Evolutionary conservation across 1,140 invertebrate genomes (phyloP).

Genomic region (Drosophila lowei): DNA sequence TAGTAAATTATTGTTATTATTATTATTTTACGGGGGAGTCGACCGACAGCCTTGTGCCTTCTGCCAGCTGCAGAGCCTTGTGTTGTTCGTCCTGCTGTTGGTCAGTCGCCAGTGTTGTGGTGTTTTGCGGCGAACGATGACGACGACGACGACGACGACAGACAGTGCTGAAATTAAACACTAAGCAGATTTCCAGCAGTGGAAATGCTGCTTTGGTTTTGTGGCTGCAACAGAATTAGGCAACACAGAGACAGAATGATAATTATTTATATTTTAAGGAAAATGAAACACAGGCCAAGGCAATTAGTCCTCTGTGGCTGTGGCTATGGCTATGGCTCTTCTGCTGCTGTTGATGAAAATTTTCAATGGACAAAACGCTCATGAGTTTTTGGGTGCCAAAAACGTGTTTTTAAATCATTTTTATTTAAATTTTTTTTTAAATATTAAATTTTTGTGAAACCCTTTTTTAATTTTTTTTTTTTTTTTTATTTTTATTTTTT

Average conservation of each 20-base stretch:
- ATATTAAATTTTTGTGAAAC: too few species aligned
- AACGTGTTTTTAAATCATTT: too few species aligned
- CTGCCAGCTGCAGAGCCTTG: constrained; percentile 52
- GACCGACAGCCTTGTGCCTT: too few species aligned
- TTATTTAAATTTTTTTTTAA: too few species aligned
- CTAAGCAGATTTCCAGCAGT: constrained; percentile 58
- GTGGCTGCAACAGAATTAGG: constrained; percentile 60
- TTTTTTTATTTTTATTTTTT: too few species aligned
- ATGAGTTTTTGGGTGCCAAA: too few species aligned
- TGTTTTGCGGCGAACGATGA: constrained; percentile 14
- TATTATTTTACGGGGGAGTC: constrained; percentile 48
- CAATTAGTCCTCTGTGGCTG: constrained; percentile 50
- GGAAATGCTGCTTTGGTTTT: constrained; percentile 33
- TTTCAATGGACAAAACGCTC: neutral
- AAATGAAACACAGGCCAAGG: constrained; percentile 3
- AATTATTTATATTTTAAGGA: constrained; percentile 64
- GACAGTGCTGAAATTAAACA: constrained; percentile 70
- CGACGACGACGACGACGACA: too few species aligned
- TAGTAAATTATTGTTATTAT: constrained; percentile 78
- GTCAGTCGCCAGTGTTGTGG: constrained; percentile 55
- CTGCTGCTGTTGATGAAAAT: constrained; percentile 19
- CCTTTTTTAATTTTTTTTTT: too few species aligned
- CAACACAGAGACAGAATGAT: constrained; percentile 38
- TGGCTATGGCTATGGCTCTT: constrained; percentile 14
- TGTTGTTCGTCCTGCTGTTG: constrained; percentile 2